Base-by-base conservation (phyloP, 2,888 invertebrate species). In the Serripes groenlandicus region DNA sequence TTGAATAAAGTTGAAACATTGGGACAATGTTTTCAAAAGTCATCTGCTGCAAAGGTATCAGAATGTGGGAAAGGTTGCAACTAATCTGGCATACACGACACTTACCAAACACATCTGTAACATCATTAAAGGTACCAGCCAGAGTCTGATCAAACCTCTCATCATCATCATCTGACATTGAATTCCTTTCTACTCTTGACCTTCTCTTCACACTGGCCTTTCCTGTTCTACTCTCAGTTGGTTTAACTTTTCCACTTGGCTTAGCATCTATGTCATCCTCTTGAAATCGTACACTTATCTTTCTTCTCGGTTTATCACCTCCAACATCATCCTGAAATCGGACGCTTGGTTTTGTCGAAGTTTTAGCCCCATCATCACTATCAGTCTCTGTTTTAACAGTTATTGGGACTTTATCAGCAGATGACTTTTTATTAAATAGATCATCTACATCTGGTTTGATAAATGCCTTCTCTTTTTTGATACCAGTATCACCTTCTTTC, bases 51-150 rank as follows among this genome's bases (percentile, higher is more conserved):
- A n/a, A n/a, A n/a, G n/a, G n/a, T n/a, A n/a, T n/a, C n/a, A n/a
- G n/a, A n/a, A n/a, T n/a, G n/a, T n/a, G n/a, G n/a, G n/a, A n/a
- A n/a, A n/a, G n/a, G n/a, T n/a, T n/a, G n/a, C n/a, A n/a, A n/a
- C n/a, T n/a, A n/a, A n/a, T n/a, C n/a, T n/a, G n/a, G n/a, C n/a
- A n/a, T n/a, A n/a, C n/a, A 49, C 1, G 21, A 26, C 28, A 35
- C 86, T 82, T 72, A 90, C 90, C 89, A 86, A 90, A 89, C n/a
- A 90, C 90, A 82, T 87, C 88, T 52, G 84, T 56, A 1, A 90
- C 87, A 68, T 90, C 88, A 28, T 86, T 62, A 78, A 90, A 90
- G 3, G 86, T 84, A n/a, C 83, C 82, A 62, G 80, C 81, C 35
- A 85, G 66, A 0, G 82, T 84, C 42, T 83, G 85, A 77, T 85